Evolutionary conservation across 64 coral and sea anemone species (phyloP), one percentile per base, ranked within the genome.

Genomic region (Montipora efflorescens): DNA sequence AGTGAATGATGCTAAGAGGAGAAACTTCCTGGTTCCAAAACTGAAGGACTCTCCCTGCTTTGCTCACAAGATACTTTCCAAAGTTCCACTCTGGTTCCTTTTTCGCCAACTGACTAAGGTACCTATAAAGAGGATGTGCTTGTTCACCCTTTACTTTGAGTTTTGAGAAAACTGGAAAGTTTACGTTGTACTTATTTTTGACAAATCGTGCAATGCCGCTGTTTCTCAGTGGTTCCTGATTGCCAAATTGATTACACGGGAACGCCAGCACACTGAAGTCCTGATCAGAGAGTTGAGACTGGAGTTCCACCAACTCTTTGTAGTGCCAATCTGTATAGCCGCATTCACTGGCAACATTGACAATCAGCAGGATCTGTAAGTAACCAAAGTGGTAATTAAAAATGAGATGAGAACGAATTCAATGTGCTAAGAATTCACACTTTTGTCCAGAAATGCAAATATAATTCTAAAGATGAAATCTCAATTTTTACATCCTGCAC

Each of bases 271-370:
- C 88, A 48, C 85, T 90, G 78, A 99, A 96, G n/a, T 89, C 92
- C 10, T 94, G 51, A 6, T 28, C 20, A 61, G 87, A 87, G 47
- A 94, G 87, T 28, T 90, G 57, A 19, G 80, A 83, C 52, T 99
- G 95, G 4, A 99, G 83, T 74, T 96, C 87, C 25, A 99, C 95
- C n/a, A 99, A 76, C 45, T 99, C 92, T 77, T 77, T 93, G 75
- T 99, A 99, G 59, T 99, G 92, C 2, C 25, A 43, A 67, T 99
- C 95, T 55, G 98, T 99, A 59, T 90, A 99, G n/a, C 98, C 98
- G 75, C 98, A 99, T 47, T 99, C 98, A 91, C 95, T 99, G 59
- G 98, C 98, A 49, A 99, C 98, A 70, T 99, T 99, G 7, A 99
- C 95, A 69, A 99, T 96, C 19, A 99, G 49, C 64, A 96, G 62